Evolutionary conservation across 2,888 invertebrate genomes (phyloP), one percentile per base, ranked within the genome.

Genomic region (Nipponacmea schrenckii): DNA sequence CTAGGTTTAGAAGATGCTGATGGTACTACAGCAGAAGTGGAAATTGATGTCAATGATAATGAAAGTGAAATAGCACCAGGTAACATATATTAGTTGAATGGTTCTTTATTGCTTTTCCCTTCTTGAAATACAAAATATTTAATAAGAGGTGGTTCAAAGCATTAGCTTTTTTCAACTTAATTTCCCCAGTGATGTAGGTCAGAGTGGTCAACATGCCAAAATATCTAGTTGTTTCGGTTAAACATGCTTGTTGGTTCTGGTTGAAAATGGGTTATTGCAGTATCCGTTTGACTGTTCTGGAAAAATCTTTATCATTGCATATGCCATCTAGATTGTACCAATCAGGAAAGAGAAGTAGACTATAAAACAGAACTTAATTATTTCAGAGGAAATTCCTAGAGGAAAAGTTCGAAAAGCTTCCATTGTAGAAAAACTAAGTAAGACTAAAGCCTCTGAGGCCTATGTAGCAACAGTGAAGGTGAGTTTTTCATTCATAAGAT

Each of bases 391-490:
- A 56, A 75, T 71, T 15, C 78, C 78, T 0, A 77, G 75, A 64
- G 78, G 78, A n/a, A 67, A 76, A 62, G 76, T 78, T 12, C 50
- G 78, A 27, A 78, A 78, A 66, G 75, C 78, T n/a, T 78, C 78
- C 56, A 78, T 78, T 62, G 76, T 75, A 68, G 79, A 80, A n/a
- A 77, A 81, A 68, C 69, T 77, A 27, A 76, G 76, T 46, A 79
- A 80, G 72, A 74, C 75, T 39, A 80, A 79, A 74, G 81, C 78
- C 46, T 84, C 83, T 0, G 84, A 84, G 73, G 81, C 83, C 10
- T 79, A 76, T 66, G 79, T 82, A 64, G 80, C 82, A 44, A 77
- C 81, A 27, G 76, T 84, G 31, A 79, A 82, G 83, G 83, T 82
- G 79, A 68, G 72, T 67, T 66, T 24, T 45, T 26, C 24, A 24